A percentile compares a stretch with the other conserved stretches of the same genome.
phyloP scores from a whole-genome alignment of 2,888 invertebrate genomes.

The Mesorhabditis sp. region DNA sequence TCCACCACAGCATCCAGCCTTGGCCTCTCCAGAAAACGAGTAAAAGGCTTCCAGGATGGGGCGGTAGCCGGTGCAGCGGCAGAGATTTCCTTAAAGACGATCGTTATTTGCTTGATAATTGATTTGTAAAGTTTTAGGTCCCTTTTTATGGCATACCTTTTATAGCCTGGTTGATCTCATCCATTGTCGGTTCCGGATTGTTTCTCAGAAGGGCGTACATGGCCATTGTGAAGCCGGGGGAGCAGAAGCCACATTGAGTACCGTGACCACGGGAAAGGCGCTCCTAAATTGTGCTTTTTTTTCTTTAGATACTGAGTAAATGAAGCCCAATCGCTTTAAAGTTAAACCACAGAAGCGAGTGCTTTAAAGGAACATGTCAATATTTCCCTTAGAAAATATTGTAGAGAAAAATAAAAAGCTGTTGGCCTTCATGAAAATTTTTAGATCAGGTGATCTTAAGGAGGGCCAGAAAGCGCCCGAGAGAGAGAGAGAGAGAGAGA shows the following conservation, averaged over 20 bases:
- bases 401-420: no score
- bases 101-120: not conserved
- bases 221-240: constrained; percentile 69
- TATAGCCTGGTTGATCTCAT: constrained; percentile 37
- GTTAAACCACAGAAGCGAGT: no score
- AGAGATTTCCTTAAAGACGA: constrained; percentile 68
- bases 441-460: no score
- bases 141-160: constrained; percentile 18
- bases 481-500: no score
- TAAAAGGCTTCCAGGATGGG: constrained; percentile 84
- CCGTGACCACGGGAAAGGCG: no score
- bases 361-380: no score
- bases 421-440: no score
- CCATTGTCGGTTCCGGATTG: constrained; percentile 66
- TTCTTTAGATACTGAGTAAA: no score
- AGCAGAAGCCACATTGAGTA: constrained; percentile 83
- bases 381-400: no score
- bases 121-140: not conserved
- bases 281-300: no score
- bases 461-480: no score
- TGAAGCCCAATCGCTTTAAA: no score
- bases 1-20: constrained; percentile 25
- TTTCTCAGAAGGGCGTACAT: constrained; percentile 63
- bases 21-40: constrained; percentile 25
- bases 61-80: constrained; percentile 87